These are phyloP conservation scores for Virgularia gustaviana DNA, from an alignment of 92 coral and sea anemone genomes.

Conservation along the genomic window DNA sequence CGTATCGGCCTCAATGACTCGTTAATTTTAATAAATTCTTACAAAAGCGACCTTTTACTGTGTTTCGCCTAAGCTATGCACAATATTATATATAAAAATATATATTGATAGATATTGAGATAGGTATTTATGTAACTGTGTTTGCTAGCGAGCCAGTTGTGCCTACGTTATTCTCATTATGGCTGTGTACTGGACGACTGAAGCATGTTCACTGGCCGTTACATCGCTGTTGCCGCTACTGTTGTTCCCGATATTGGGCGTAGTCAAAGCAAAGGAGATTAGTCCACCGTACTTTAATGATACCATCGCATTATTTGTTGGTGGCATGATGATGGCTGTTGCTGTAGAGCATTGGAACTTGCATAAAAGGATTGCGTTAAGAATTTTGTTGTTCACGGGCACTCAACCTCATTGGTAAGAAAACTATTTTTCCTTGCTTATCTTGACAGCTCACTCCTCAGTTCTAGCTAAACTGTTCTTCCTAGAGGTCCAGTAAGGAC, in stretches of 20 bases:
- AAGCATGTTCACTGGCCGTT: conserved; percentile 67
- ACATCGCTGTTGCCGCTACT: conserved; percentile 71
- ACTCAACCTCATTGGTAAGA: conserved; percentile 65
- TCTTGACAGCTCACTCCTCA: not conserved
- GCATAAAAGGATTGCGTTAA: conserved; percentile 69
- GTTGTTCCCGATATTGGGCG: conserved; percentile 70
- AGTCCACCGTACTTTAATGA: conserved; percentile 81
- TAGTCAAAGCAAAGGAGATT: conserved; percentile 62
- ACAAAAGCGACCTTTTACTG: no score
- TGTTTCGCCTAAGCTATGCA: no score
- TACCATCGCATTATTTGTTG: conserved; percentile 71
- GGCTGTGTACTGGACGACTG: conserved; percentile 78
- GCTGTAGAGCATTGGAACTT: conserved; percentile 83
- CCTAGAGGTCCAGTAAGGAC: no score
- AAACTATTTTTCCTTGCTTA: not conserved
- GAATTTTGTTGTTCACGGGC: conserved; percentile 59
- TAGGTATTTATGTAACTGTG: no score
- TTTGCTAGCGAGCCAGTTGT: conserved; percentile 68
- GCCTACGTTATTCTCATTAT: conserved; percentile 67
- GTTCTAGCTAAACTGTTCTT: no score
- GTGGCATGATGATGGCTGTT: conserved; percentile 76
- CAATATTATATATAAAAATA: no score
- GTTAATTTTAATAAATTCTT: no score
- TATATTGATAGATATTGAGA: no score
- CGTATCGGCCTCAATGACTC: no score